phyloP scores from a whole-genome alignment of 2,797 vertebrate genomes.

The Lateolabrax maculatus region DNA sequence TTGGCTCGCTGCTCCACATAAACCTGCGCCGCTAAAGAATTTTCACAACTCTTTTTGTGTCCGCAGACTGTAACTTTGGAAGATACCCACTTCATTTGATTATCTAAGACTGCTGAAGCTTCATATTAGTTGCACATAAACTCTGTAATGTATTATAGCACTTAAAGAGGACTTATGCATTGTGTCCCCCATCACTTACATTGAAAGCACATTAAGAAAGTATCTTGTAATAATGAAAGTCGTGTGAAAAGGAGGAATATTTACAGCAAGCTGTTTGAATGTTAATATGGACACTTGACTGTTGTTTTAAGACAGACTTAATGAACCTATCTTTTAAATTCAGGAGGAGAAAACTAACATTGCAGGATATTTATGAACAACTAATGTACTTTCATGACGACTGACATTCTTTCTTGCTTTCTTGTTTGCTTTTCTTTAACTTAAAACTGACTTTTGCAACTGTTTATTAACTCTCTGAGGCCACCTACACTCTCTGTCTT shows the following conservation, averaged over 20 bases:
- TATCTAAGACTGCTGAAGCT: neutral
- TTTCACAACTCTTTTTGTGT: neutral
- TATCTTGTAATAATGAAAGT: neutral
- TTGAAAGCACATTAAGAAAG: neutral
- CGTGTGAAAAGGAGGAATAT: neutral
- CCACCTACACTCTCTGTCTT: conserved; percentile 20
- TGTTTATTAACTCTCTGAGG: conserved; percentile 14
- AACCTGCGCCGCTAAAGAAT: conserved; percentile 13
- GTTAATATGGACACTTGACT: neutral
- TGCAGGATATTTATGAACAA: neutral
- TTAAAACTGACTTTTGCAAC: neutral
- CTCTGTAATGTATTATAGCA: neutral
- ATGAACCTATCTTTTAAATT: neutral
- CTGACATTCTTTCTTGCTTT: neutral
- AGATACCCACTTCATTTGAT: neutral
- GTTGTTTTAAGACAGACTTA: neutral
- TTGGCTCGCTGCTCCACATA: neutral
- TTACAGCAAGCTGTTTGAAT: neutral
- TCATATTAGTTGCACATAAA: neutral
- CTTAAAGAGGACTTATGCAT: neutral
- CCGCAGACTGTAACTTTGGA: neutral
- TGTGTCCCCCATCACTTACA: neutral
- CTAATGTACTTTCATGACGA: neutral
- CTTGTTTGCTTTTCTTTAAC: neutral
- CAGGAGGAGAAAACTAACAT: neutral